Evolutionary conservation across 2,113 vertebrate species (phyloP).

Genomic region (Microcebus lehilahytsara): DNA sequence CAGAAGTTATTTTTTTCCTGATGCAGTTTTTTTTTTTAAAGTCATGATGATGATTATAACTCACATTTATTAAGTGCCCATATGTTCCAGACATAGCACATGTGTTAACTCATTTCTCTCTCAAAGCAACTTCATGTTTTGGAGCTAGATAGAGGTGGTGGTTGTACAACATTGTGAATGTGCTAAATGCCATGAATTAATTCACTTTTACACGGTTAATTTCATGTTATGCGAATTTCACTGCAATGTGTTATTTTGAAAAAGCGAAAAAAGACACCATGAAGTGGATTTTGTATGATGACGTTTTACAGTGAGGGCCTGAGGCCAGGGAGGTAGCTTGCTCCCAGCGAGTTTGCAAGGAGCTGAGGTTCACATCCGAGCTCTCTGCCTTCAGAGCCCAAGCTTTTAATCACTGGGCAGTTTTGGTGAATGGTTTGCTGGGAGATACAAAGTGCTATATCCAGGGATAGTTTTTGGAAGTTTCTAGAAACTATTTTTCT

Average conservation of each 20-base stretch:
- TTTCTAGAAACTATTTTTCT: background rate
- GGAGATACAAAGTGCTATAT: background rate
- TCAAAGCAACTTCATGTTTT: background rate
- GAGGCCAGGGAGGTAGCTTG: background rate
- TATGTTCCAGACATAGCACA: background rate
- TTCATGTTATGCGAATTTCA: background rate
- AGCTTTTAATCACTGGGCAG: background rate
- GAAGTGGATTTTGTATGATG: background rate
- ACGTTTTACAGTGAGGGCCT: background rate
- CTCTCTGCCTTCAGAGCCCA: no score
- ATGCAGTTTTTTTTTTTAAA: no score
- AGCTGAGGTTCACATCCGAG: background rate
- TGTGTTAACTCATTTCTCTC: background rate
- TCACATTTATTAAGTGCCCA: background rate
- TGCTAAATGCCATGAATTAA: no score
- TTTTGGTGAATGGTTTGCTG: background rate
- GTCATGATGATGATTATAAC: background rate
- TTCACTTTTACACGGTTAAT: background rate
- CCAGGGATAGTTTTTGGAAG: background rate
- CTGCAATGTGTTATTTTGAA: background rate
- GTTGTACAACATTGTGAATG: no score
- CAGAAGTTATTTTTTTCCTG: background rate
- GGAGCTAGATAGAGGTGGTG: background rate
- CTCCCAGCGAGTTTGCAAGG: no score
- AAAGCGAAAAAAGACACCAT: rapidly evolving